A percentile compares a stretch with the other conserved stretches of the same genome.
These are phyloP conservation scores for Sebastes steindachneri DNA, from an alignment of 2,797 vertebrate genomes.

Conservation along the genomic window DNA sequence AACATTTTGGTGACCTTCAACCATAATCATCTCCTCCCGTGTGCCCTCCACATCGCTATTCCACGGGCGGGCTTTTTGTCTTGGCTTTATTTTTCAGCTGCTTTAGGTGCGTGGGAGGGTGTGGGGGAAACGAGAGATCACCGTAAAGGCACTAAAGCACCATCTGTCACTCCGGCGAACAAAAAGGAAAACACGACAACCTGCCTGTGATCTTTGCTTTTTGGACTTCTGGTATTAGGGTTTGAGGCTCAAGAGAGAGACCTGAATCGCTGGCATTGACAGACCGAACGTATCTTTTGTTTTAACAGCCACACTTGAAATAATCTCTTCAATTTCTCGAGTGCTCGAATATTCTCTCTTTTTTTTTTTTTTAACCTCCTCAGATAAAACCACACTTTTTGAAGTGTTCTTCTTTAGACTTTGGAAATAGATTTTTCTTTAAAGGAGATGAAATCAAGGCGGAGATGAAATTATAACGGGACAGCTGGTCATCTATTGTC, in stretches of 20 bases:
- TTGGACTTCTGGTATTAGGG: slow-evolving; percentile 40
- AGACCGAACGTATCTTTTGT: slow-evolving; percentile 47
- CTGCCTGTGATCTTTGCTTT: slow-evolving; percentile 54
- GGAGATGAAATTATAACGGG: slow-evolving; percentile 25
- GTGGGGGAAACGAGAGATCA: slow-evolving; percentile 37
- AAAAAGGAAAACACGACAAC: slow-evolving; percentile 49
- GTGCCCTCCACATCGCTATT: slow-evolving; percentile 55
- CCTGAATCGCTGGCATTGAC: slow-evolving; percentile 10
- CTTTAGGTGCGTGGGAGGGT: slow-evolving; percentile 31
- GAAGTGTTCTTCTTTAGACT: slow-evolving; percentile 25
- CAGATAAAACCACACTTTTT: slow-evolving; percentile 36
- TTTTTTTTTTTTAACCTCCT: slow-evolving; percentile 19
- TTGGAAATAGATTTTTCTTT: slow-evolving; percentile 23
- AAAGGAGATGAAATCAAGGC: slow-evolving; percentile 38
- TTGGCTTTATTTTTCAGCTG: slow-evolving; percentile 34
- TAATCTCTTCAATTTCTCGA: slow-evolving; percentile 26
- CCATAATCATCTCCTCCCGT: slow-evolving; percentile 56
- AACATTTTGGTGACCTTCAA: slow-evolving; percentile 80
- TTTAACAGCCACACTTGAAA: slow-evolving; percentile 51
- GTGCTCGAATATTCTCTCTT: slow-evolving; percentile 19
- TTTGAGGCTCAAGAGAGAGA: slow-evolving; percentile 47
- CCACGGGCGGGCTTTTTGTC: slow-evolving; percentile 51
- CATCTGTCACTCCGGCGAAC: slow-evolving; percentile 61
- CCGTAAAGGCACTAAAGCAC: slow-evolving; percentile 42
- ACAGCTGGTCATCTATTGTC: slow-evolving; percentile 50